Evolutionary conservation across 2,888 invertebrate genomes (phyloP), one percentile per base, ranked within the genome.

Genomic region (Drosophila borealis): DNA sequence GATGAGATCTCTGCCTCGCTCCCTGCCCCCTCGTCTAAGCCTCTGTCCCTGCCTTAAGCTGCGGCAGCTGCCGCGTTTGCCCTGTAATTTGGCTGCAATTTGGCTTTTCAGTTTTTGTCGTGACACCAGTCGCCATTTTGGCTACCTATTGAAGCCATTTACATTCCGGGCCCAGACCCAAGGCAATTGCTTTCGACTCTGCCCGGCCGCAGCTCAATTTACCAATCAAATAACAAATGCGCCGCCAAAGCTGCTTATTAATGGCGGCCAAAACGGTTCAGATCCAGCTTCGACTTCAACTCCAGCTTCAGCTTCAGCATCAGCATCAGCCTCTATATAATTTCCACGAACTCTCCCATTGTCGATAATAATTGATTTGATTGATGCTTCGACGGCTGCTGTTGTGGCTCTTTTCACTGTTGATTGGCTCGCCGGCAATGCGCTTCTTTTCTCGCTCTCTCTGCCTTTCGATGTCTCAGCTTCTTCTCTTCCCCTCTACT

Each of bases 311-410:
- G 29, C 44, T 49, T 37, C 67, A 54, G 48, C 57, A 33, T 36
- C 50, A 25, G 42, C 57, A 33, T 36, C 50, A 25, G 42, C 57
- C 53, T 53, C 57, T 55, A 45, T 80, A 87, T 81, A 75, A 82
- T 85, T 87, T 87, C 83, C 79, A 79, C 80, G 88, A 88, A 82
- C 68, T 72, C 80, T 73, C 63, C 62, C 80, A 84, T 81, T 87
- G 88, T 91, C 91, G 88, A 91, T 91, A 91, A 91, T 91, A 91
- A 91, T 91, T 91, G 91, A 91, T 91, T 91, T 91, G 91, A 91
- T 91, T 91, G 91, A 91, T 90, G 91, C 86, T 80, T 90, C 86
- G 79, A 72, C 82, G 80, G 65, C 66, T 69, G 75, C 65, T 57
- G 65, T 33, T 70, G 61, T 50, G 46, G 66, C 50, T 70, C 59